Base-by-base conservation (phyloP, 2,888 invertebrate species). In the Drosophila pseudotakahashii region DNA sequence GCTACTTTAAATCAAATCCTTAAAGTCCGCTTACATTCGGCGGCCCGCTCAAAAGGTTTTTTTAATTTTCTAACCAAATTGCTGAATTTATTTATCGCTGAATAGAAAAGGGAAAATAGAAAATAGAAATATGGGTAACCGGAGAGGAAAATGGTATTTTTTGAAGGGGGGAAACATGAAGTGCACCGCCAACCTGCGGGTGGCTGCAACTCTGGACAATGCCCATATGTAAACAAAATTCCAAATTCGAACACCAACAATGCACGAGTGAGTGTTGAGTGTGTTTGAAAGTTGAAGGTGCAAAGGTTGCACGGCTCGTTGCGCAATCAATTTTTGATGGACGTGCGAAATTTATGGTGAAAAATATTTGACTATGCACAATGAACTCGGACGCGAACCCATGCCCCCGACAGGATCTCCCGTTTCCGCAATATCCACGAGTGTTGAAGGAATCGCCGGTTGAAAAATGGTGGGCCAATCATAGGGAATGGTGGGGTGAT, bases 331-430 rank as follows among this genome's bases (percentile, higher is more conserved):
- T 85, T 85, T 88, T 85, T 89, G 89, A 85, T 85, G 79, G 89
- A 80, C 89, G 89, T 89, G 85, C 85, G 85, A 89, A 85, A 88
- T 89, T 89, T 89, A 89, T 89, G 88, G 89, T 78, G 81, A 86
- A 84, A 88, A 78, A 86, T 85, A 83, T 85, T 89, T 89, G 81
- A 76, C 84, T 89, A 88, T 85, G 78, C 89, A 88, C 89, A 88
- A 88, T 86, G 84, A 86, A 83, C 50, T 45, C 11, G 47, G 26
- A 45, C 32, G 14, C 16, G 47, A 11, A 48, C 30, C 14, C 53
- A 11, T 26, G 11, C 16, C 30, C 64, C 9, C 16, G 23, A 11
- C 47, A 34, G 58, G 54, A 37, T 41, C 58, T 10, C n/a, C 34
- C 23, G n/a, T 13, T 36, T 45, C 14, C 47, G 47, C 58, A 30